Base-by-base conservation (phyloP, 37 sponge, comb jelly and placozoan species). In the Cliona cf. orientalis region DNA sequence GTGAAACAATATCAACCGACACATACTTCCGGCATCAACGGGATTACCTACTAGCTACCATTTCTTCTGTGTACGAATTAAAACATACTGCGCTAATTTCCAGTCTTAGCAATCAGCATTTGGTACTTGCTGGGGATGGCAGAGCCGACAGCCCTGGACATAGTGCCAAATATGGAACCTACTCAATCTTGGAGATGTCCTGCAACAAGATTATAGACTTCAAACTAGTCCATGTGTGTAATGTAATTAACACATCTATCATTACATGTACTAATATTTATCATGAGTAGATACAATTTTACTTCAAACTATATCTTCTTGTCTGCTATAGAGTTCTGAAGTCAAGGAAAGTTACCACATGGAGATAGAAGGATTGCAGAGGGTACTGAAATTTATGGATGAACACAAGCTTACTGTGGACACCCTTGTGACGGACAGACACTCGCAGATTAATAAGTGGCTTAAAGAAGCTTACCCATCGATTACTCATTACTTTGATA, bases 151-250 rank as follows among this genome's bases (percentile, higher is more conserved):
- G 85, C 63, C 85, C 91, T 46, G 91, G 81, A 21, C 81, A 90
- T 40, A 61, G 70, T 57, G 85, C 91, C 5, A 90, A 90, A 73
- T 90, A 70, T 84, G 91, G 91, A 0, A 46, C 81, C 14, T 90
- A 90, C 41, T 57, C 83, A 12, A 19, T 80, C 21, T 25, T 90
- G 61, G 91, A 90, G 4, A 39, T 90, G 42, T 23, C 61, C 17
- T 46, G 53, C 2, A 79, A 61, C 22, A 59, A 66, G 33, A 77
- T 90, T 12, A 17, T 84, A 5, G 81, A 90, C 56, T 2, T 90
- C 32, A 44, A 90, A 58, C 66, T 90, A 32, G 84, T 89, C 12
- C 90, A 89, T 76, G 90, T 90, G 66, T 19, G 9, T 40, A 36
- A 12, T 37, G 6, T 7, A 37, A 12, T 33, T 37, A 23, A 11